These are phyloP conservation scores for Pachycephus smyrnensis DNA, from an alignment of 2,888 invertebrate genomes.

Conservation along the genomic window DNA sequence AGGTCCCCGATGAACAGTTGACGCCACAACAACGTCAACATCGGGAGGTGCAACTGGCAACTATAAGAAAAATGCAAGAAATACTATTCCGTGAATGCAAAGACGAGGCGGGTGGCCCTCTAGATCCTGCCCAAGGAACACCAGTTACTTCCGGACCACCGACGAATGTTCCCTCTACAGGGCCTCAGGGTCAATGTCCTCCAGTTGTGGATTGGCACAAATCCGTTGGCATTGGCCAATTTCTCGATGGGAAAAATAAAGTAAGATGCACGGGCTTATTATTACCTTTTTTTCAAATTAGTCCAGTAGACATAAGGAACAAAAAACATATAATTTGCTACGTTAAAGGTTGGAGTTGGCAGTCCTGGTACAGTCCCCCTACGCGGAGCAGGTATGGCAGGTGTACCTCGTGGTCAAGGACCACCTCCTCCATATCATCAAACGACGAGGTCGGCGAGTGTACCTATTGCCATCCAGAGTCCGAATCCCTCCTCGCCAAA, in stretches of 20 bases:
- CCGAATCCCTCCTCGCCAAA: conserved; percentile 81
- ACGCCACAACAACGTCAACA: conserved; percentile 96
- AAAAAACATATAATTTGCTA: conserved; percentile 2
- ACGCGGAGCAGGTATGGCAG: conserved; percentile 59
- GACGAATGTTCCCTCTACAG: conserved; percentile 56
- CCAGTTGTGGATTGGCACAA: conserved; percentile 89
- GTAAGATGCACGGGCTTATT: conserved; percentile 41
- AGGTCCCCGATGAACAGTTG: conserved; percentile 95
- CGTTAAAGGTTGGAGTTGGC: conserved; percentile 45
- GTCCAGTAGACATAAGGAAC: not conserved
- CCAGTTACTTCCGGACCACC: conserved; percentile 47
- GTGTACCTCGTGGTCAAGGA: conserved; percentile 73
- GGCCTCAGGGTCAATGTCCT: conserved; percentile 57
- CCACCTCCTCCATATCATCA: conserved; percentile 85
- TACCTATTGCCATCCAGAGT: conserved; percentile 80
- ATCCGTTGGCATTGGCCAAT: conserved; percentile 89
- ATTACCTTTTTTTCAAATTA: not conserved
- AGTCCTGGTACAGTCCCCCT: conserved; percentile 56
- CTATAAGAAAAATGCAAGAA: conserved; percentile 91
- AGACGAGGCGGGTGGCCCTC: conserved; percentile 49
- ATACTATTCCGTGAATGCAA: conserved; percentile 88
- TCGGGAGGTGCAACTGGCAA: conserved; percentile 92
- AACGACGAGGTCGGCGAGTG: conserved; percentile 79
- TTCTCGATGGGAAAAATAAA: conserved; percentile 80
- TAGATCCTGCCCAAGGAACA: conserved; percentile 63